These are phyloP conservation scores for Andrena bicolor DNA, from an alignment of 2,888 invertebrate genomes.

Conservation along the genomic window DNA sequence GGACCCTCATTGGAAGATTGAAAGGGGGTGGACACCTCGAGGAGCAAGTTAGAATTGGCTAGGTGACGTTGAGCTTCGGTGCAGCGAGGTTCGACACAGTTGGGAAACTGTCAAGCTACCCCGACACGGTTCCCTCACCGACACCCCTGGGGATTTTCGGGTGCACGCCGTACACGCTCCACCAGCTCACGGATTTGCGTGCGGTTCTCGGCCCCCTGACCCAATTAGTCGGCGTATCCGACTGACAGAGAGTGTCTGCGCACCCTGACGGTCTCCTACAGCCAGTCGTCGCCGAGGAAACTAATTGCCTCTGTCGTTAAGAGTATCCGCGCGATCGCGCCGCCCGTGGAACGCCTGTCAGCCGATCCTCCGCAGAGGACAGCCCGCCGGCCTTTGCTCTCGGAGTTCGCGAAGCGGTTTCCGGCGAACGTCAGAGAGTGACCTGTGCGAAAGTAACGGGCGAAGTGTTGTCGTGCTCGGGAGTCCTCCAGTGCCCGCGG, in stretches of 20 bases:
- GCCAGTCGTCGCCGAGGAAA: conserved; percentile 20
- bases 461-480: conserved; percentile 8
- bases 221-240: conserved; percentile 76
- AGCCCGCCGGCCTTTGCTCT: neutral
- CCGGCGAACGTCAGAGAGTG: conserved; percentile 21
- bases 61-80: neutral
- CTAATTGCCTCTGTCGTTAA: conserved; percentile 38
- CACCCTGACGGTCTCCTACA: conserved; percentile 20
- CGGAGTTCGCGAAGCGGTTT: neutral
- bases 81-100: conserved; percentile 23
- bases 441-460: conserved; percentile 24
- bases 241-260: conserved; percentile 47
- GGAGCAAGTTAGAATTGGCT: neutral
- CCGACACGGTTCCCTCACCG: conserved; percentile 29
- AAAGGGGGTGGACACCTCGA: no score
- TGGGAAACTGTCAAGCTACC: conserved; percentile 24
- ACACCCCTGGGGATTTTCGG: conserved; percentile 65
- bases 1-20: no score
- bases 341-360: conserved; percentile 1
- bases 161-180: conserved; percentile 55
- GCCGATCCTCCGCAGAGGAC: neutral
- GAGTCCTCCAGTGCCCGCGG: conserved; percentile 33
- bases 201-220: conserved; percentile 76
- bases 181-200: conserved; percentile 75
- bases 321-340: conserved; percentile 8